A percentile compares a stretch with the other conserved stretches of the same genome.
Evolutionary conservation across 2,113 vertebrate genomes (phyloP).

Genomic region (Alces alces): DNA sequence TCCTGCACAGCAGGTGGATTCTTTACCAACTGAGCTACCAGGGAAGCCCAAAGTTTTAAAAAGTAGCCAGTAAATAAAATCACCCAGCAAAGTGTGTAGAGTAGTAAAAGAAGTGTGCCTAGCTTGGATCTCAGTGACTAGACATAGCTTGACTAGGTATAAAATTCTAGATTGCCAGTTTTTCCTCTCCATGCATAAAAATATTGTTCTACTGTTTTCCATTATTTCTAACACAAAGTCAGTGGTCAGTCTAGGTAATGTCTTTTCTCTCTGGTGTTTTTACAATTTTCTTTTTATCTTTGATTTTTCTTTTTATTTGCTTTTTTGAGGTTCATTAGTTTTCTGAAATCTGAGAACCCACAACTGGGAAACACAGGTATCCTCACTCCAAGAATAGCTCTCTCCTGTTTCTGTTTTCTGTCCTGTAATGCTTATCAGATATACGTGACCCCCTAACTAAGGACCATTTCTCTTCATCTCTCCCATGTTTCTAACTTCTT

Average conservation of each 20-base stretch:
- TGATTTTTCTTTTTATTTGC: background rate
- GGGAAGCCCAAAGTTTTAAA: background rate
- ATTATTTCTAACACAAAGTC: background rate
- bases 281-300: background rate
- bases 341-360: background rate
- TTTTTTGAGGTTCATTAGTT: background rate
- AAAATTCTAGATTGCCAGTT: background rate
- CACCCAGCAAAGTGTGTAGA: background rate
- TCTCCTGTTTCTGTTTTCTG: background rate
- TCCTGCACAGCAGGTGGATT: background rate
- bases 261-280: background rate
- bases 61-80: background rate
- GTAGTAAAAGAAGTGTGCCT: background rate
- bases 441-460: accelerated
- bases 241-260: background rate
- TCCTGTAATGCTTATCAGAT: background rate
- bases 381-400: background rate
- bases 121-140: background rate
- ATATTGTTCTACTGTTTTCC: background rate
- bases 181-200: background rate
- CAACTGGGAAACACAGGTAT: background rate
- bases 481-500: background rate
- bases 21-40: background rate
- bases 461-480: background rate
- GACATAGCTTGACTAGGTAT: background rate